These are phyloP conservation scores for Cephalopholis sonnerati DNA, from an alignment of 2,113 vertebrate species.

Conservation along the genomic window DNA sequence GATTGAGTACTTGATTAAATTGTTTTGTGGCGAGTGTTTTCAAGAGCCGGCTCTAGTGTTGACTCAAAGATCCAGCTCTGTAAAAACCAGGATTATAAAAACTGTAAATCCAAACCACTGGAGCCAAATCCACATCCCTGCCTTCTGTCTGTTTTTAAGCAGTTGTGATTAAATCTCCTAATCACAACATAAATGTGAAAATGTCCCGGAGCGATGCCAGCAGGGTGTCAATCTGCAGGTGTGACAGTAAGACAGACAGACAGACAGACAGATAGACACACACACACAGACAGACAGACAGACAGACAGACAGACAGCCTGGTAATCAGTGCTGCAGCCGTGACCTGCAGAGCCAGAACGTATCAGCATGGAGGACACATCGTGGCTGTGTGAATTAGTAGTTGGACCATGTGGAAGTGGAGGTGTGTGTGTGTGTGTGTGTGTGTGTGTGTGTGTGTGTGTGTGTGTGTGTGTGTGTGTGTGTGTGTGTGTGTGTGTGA, in stretches of 20 bases:
- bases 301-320: constrained; percentile 28
- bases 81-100: not conserved
- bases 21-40: not conserved
- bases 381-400: constrained; percentile 70
- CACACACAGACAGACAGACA: no score
- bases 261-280: no score
- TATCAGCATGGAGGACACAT: constrained; percentile 63
- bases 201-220: not conserved
- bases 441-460: constrained; percentile 16
- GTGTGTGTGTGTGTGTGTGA: constrained; percentile 24
- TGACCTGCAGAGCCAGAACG: constrained; percentile 55
- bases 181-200: constrained; percentile 9
- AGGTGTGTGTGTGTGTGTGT: constrained; percentile 58
- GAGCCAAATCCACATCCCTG: not conserved
- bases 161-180: constrained; percentile 32
- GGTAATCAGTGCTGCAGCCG: constrained; percentile 45
- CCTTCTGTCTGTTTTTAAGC: not conserved
- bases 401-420: constrained; percentile 72
- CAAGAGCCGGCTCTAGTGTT: not conserved
- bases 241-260: constrained; percentile 48
- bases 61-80: not conserved
- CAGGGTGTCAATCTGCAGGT: constrained; percentile 51
- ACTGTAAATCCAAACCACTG: not conserved
- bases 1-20: not conserved
- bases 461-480: constrained; percentile 36